Conservation (phyloP, 2,113 vertebrate genomes). For the Cyphomyrus discorhynchus region DNA sequence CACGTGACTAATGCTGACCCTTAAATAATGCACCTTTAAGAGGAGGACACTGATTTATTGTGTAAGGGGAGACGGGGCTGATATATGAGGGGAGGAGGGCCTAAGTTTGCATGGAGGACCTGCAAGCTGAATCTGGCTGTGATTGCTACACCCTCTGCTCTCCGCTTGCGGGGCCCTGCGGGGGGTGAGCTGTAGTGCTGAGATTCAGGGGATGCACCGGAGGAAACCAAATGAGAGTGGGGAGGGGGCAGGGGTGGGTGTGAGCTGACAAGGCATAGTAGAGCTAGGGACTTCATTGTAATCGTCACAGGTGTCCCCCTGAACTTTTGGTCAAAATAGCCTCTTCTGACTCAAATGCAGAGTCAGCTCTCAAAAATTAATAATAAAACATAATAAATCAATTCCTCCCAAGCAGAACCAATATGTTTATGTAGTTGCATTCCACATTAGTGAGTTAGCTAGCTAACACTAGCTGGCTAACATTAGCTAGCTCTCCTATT, state of each 20-base stretch:
- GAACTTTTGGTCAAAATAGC: neutral
- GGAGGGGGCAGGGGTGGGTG: neutral
- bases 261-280: neutral
- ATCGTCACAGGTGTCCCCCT: neutral
- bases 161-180: neutral
- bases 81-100: neutral
- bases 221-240: neutral
- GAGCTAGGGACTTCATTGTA: neutral
- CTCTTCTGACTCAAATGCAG: neutral
- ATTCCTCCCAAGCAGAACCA: neutral
- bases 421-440: neutral
- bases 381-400: neutral
- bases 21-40: neutral
- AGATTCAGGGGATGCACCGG: neutral
- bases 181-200: neutral
- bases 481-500: neutral
- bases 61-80: neutral
- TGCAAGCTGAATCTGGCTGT: neutral
- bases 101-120: neutral
- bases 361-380: neutral
- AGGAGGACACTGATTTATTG: neutral
- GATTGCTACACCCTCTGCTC: neutral
- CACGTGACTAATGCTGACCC: neutral
- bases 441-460: neutral
- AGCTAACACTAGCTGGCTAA: neutral